Base-by-base conservation (phyloP, 2,888 invertebrate species). In the Tromatobia lineatoria region DNA sequence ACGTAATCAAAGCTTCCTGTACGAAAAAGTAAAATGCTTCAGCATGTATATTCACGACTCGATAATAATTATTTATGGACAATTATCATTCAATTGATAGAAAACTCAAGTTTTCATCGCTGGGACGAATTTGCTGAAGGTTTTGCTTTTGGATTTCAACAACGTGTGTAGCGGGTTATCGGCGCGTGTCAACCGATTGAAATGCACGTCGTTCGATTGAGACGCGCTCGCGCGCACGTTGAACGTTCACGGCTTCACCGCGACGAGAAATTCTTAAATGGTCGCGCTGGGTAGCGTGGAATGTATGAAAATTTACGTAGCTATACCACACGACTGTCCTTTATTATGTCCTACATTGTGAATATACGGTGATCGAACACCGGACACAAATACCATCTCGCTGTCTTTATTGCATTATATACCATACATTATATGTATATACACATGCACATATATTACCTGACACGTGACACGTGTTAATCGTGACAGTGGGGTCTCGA, bases 391-490 rank as follows among this genome's bases (percentile, higher is more conserved):
- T 83, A 66, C 70, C 45, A 15, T 75, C 69, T 45, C 45, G 25
- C 25, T 71, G 47, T 76, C 73, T 67, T 69, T 52, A 15, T 75
- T 15, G 10, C n/a, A 18, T 57, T 34, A 71, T 70, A 74, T 75
- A 29, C 29, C 29, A 29, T 4, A 29, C 29, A 29, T 29, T 29
- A 59, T 67, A 57, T 66, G 57, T 57, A 29, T 73, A 52, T 85
- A 85, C 82, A 83, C 18, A 45, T 20, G 79, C 86, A 87, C 88
- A 86, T 90, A 89, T 88, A 89, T 90, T 71, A 78, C 75, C 90
- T 90, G 91, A 91, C 91, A 89, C 88, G 90, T 91, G 91, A 91
- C 92, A 91, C 91, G 91, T 91, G 92, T 91, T 92, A 91, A 91
- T 91, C 90, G 90, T 90, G 89, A 88, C 88, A 88, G 88, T 85